phyloP scores from a whole-genome alignment of 2,113 vertebrate genomes.

The Clinocottus analis region DNA sequence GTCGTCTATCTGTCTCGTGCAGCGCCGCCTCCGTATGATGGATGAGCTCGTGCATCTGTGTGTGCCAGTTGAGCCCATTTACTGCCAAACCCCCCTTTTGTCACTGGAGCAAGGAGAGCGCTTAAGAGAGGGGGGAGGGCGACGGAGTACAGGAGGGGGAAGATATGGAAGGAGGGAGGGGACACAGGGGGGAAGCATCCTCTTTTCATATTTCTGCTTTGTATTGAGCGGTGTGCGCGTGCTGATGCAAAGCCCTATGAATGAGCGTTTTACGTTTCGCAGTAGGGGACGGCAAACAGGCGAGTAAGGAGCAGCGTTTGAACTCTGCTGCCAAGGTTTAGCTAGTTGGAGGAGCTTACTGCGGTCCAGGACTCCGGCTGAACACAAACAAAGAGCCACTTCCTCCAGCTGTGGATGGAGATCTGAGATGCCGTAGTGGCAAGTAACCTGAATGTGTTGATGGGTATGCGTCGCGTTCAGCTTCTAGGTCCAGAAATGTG shows the following conservation, averaged over 20 bases:
- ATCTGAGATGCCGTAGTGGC: slow-evolving; percentile 57
- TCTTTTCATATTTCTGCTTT: slow-evolving; percentile 60
- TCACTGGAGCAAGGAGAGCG: slow-evolving; percentile 57
- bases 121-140: slow-evolving; percentile 34
- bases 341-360: slow-evolving; percentile 41
- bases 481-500: slow-evolving; percentile 15
- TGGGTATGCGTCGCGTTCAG: not conserved
- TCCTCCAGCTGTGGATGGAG: slow-evolving; percentile 57
- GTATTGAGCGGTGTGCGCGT: slow-evolving; percentile 31
- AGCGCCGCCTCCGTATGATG: slow-evolving; percentile 41
- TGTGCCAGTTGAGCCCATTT: slow-evolving; percentile 54
- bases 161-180: slow-evolving; percentile 38
- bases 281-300: slow-evolving; percentile 16
- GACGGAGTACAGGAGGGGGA: slow-evolving; percentile 42
- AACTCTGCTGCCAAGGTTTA: slow-evolving; percentile 41
- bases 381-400: slow-evolving; percentile 61
- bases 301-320: slow-evolving; percentile 48
- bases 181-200: slow-evolving; percentile 65
- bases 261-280: slow-evolving; percentile 48
- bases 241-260: slow-evolving; percentile 41
- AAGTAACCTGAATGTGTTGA: slow-evolving; percentile 56
- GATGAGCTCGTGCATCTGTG: slow-evolving; percentile 53
- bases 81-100: slow-evolving; percentile 56
- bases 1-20: slow-evolving; percentile 38
- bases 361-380: slow-evolving; percentile 49